Evolutionary conservation across 2,797 vertebrate genomes (phyloP).

Genomic region (Sebastes variabilis): DNA sequence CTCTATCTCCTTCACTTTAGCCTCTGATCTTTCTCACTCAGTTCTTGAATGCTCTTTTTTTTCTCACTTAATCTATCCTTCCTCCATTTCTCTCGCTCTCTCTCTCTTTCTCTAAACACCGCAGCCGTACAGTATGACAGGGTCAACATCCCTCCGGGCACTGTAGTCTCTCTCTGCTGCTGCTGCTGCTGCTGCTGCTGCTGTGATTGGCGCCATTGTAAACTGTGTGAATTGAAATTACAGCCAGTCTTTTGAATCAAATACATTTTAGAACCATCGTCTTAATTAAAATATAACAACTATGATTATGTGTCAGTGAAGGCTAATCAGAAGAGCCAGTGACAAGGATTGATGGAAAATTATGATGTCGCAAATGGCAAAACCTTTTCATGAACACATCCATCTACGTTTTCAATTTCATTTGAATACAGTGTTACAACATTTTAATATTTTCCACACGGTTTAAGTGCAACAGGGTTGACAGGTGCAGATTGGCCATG

Average conservation of each 20-base stretch:
- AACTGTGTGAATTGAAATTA: constrained; percentile 26
- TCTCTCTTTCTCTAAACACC: constrained; percentile 11
- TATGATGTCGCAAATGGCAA: neutral
- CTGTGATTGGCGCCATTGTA: constrained; percentile 32
- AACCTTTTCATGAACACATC: neutral
- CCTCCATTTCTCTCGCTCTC: constrained; percentile 1
- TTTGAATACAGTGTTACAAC: neutral
- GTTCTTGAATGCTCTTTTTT: constrained; percentile 12
- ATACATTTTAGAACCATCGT: constrained; percentile 27
- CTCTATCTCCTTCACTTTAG: constrained; percentile 17
- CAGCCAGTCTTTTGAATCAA: constrained; percentile 1
- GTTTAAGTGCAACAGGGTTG: neutral
- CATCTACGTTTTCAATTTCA: neutral
- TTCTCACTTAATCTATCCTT: constrained; percentile 16
- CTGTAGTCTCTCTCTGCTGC: neutral
- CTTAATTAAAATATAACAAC: constrained; percentile 41
- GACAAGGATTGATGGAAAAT: constrained; percentile 4
- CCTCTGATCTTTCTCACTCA: constrained; percentile 30
- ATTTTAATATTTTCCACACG: neutral
- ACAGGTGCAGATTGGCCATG: neutral
- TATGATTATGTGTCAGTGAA: constrained; percentile 35
- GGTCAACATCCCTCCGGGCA: constrained; percentile 46
- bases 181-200: neutral
- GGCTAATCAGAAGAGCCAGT: neutral
- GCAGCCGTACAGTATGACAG: constrained; percentile 22